phyloP scores from a whole-genome alignment of 2,888 invertebrate genomes.

The Thereva nobilitata region DNA sequence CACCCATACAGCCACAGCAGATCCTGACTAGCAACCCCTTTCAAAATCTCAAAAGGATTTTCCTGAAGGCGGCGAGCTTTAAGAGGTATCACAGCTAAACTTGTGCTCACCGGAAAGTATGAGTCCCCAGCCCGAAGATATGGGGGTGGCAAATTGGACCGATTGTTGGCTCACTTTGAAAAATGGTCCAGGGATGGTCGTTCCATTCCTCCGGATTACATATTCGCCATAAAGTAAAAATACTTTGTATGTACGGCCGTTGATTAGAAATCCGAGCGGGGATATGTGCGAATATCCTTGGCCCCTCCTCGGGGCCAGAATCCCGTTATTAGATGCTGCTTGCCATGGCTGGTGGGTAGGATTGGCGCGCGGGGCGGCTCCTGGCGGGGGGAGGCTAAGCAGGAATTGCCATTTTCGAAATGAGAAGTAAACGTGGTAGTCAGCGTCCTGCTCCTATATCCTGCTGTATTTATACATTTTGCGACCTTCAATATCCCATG shows the following conservation, averaged over 20 bases:
- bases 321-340: constrained; percentile 24
- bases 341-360: not conserved
- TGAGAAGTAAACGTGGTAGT: constrained; percentile 11
- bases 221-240: constrained; percentile 34
- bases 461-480: constrained; percentile 19
- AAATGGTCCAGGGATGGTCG: constrained; percentile 31
- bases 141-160: constrained; percentile 29
- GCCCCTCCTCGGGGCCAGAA: not conserved
- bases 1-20: not conserved
- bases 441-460: not conserved
- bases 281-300: not conserved
- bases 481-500: constrained; percentile 31
- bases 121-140: constrained; percentile 18
- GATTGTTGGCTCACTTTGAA: constrained; percentile 32
- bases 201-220: constrained; percentile 33
- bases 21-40: constrained; percentile 22
- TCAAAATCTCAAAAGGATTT: constrained; percentile 34
- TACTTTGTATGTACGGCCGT: constrained; percentile 35
- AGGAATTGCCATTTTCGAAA: constrained; percentile 23
- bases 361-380: no score
- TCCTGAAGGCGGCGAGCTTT: constrained; percentile 29
- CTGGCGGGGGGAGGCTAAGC: constrained; percentile 3
- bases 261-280: constrained; percentile 26
- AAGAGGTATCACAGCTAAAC: constrained; percentile 23
- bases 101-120: constrained; percentile 19